Evolutionary conservation across 1,140 invertebrate species (phyloP), one percentile per base, ranked within the genome.

Genomic region (Yoshiicerus persimilis): DNA sequence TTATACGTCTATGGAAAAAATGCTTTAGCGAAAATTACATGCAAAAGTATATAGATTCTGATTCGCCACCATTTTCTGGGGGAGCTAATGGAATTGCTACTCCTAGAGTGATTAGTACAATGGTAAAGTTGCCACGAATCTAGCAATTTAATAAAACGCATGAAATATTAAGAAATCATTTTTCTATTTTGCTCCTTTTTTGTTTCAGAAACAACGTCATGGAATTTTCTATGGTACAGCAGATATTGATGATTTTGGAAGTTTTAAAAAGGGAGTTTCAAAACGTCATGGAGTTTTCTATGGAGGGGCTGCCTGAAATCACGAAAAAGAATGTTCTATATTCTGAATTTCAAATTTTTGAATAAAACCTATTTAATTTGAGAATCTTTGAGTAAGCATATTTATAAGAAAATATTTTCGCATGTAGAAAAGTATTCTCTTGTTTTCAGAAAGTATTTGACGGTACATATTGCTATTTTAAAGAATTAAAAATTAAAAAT

Each of bases 21-120:
- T 83, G 86, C 36, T 88, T 86, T 32, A 85, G 88, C 27, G 32
- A 88, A 41, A 41, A 88, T 25, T 86, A 84, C 25, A 88, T 88
- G 88, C 10, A 16, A 16, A 32, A 86, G 2, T 88, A 84, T 39
- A 30, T 88, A 23, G 88, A 88, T 32, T 88, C 47, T 34, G 20
- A 30, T 13, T 32, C 41, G 0, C 38, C 38, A 66, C 25, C 84
- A n/a, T 66, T 38, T n/a, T 6, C 20, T 10, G 75, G 75, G 2
- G 83, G 83, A 20, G 23, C n/a, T 8, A 13, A 11, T 5, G 38
- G 23, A 39, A 5, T 4, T 27, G n/a, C n/a, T 11, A 84, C 56
- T 41, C 83, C 83, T 11, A 84, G 83, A 84, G 38, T 38, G n/a
- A n/a, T n/a, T n/a, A n/a, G n/a, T 23, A 77, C 70, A n/a, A 3